Base-by-base conservation (phyloP, 92 coral and sea anemone genomes). In the Phenganax marumi region DNA sequence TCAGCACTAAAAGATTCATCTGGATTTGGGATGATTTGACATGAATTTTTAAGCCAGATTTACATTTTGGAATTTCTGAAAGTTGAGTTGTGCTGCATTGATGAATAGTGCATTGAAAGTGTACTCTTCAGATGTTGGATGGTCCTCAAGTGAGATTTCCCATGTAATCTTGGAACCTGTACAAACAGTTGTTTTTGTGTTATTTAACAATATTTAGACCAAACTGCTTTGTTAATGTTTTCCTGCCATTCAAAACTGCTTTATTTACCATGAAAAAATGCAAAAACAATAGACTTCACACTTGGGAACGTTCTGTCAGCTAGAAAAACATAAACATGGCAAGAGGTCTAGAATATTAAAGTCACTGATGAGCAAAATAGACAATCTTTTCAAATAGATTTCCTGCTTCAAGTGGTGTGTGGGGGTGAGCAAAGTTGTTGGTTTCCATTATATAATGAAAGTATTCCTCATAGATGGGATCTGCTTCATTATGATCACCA, bases 1-100 rank as follows among this genome's bases (percentile, higher is more conserved):
- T 91, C 93, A 51, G 89, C 91, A 25, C 77, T 88, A 7, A 48
- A 80, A 75, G 91, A 91, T 54, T 91, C 88, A 18, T 24, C 43
- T 70, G 89, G 93, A 11, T 91, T 88, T 88, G 90, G 90, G 12
- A 43, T 14, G 53, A 54, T 89, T 47, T 89, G 77, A 76, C 50
- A 21, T 23, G 22, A 23, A 1, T 58, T 33, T 33, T 33, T 33
- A 33, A 33, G 43, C 43, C 43, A 33, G 43, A 33, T 33, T 33
- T 33, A 33, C 43, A 33, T 33, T 33, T 33, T 33, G 43, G 43
- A 33, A 33, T 33, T 33, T 33, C 43, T 33, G 4, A 33, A 33
- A 33, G 43, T 33, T 33, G 43, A 33, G 43, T 33, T 33, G 43
- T 33, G 1, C 43, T 33, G 43, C 43, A 33, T 33, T 33, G 43